These are phyloP conservation scores for Drosophila paracracens DNA, from an alignment of 2,888 invertebrate genomes.

Conservation along the genomic window DNA sequence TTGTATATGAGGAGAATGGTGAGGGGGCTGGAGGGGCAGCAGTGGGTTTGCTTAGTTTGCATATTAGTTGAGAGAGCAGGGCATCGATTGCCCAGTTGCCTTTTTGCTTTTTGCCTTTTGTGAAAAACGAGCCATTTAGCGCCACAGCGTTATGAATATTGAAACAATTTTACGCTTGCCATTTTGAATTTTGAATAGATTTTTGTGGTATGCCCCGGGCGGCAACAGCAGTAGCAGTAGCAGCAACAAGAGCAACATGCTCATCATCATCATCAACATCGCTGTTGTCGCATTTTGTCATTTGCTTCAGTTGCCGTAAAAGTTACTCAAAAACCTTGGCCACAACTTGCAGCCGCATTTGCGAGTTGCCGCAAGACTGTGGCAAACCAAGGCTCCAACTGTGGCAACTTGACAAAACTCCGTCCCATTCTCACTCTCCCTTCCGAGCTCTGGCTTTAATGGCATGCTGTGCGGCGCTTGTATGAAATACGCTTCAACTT, in stretches of 20 bases:
- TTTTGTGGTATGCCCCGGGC: conserved; percentile 36
- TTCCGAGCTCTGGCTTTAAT: conserved; percentile 20
- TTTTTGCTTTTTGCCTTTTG: conserved; percentile 24
- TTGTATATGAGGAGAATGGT: conserved; percentile 11
- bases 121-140: conserved; percentile 73
- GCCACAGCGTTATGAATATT: conserved; percentile 78
- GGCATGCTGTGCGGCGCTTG: conserved; percentile 34
- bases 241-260: conserved; percentile 8
- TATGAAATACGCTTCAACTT: conserved; percentile 26
- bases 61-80: conserved; percentile 53
- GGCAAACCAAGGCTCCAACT: conserved; percentile 40
- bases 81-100: conserved; percentile 44
- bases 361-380: conserved; percentile 44
- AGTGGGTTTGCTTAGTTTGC: conserved; percentile 53
- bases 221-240: conserved; percentile 6
- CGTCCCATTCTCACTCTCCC: not conserved
- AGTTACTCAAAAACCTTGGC: conserved; percentile 25
- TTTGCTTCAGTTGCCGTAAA: conserved; percentile 32
- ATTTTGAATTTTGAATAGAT: conserved; percentile 78
- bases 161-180: conserved; percentile 80
- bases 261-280: conserved; percentile 7
- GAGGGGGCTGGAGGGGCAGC: not conserved
- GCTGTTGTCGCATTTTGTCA: conserved; percentile 8
- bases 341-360: conserved; percentile 35
- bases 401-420: conserved; percentile 41